Conservation (phyloP, 2,888 invertebrate species). For the Rhogogaster chlorosoma region DNA sequence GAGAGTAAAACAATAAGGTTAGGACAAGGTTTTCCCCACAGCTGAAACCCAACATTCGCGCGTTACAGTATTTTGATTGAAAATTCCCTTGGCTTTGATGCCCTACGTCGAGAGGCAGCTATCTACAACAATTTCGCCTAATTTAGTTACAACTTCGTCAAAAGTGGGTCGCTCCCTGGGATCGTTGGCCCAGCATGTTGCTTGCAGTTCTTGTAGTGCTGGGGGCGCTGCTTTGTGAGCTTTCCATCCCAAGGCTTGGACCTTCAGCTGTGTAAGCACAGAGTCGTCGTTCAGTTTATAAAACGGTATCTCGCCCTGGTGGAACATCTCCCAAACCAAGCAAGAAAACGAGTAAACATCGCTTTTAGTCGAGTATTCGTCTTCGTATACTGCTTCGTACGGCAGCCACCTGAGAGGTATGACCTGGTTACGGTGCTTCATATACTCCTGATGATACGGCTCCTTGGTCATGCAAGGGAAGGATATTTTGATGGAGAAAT, state of each 20-base stretch:
- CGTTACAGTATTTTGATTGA: conserved; percentile 34
- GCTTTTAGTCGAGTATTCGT: conserved; percentile 94
- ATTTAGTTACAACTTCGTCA: conserved; percentile 80
- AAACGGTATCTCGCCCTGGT: conserved; percentile 88
- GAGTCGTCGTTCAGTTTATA: conserved; percentile 88
- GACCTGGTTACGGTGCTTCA: conserved; percentile 89
- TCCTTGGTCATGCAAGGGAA: conserved; percentile 89
- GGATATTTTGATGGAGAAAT: conserved; percentile 91
- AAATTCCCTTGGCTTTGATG: neutral
- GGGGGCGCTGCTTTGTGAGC: conserved; percentile 84
- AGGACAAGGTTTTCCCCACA: neutral
- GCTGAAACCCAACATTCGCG: neutral
- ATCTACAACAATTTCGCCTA: conserved; percentile 78
- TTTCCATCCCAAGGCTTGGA: conserved; percentile 85
- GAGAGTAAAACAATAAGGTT: neutral
- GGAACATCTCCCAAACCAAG: conserved; percentile 93
- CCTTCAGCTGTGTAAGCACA: conserved; percentile 83
- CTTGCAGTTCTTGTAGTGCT: conserved; percentile 82
- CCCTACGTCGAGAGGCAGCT: conserved; percentile 67
- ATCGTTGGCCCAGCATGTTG: conserved; percentile 84
- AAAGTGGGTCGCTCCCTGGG: conserved; percentile 86
- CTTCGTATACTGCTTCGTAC: conserved; percentile 92
- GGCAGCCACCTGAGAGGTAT: conserved; percentile 96
- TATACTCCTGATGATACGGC: conserved; percentile 94
- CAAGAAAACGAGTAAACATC: conserved; percentile 96